phyloP scores from a whole-genome alignment of 2,888 invertebrate genomes.

The Stenodera caucasica region DNA sequence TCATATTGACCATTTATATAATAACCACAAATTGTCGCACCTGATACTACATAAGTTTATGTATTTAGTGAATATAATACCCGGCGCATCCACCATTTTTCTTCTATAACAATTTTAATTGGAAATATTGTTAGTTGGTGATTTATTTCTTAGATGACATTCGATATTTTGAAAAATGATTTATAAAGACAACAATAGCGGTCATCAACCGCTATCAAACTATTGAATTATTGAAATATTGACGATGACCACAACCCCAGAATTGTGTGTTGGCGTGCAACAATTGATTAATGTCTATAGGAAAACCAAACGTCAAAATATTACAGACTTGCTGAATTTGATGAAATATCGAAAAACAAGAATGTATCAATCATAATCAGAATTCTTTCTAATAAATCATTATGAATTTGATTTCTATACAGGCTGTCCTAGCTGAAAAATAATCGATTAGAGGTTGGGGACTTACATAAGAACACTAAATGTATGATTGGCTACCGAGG shows the following conservation, averaged over 20 bases:
- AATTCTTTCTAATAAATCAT: too few species aligned
- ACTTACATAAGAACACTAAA: too few species aligned
- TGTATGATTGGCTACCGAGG: too few species aligned
- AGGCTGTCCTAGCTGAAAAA: too few species aligned
- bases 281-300: background rate
- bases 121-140: background rate
- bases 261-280: background rate
- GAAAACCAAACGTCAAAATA: background rate
- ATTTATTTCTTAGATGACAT: background rate
- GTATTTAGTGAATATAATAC: background rate
- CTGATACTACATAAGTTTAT: background rate
- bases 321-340: background rate
- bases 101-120: background rate
- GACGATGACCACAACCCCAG: background rate
- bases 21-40: background rate
- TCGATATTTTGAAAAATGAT: background rate
- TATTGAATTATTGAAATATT: conserved; percentile 7
- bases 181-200: background rate
- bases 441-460: too few species aligned
- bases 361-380: background rate
- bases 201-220: background rate
- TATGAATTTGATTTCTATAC: too few species aligned
- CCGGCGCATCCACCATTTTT: conserved; percentile 2
- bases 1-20: background rate
- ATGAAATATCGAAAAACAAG: background rate